Evolutionary conservation across 2,113 vertebrate species (phyloP), one percentile per base, ranked within the genome.

Genomic region (Hydrolagus affinis): DNA sequence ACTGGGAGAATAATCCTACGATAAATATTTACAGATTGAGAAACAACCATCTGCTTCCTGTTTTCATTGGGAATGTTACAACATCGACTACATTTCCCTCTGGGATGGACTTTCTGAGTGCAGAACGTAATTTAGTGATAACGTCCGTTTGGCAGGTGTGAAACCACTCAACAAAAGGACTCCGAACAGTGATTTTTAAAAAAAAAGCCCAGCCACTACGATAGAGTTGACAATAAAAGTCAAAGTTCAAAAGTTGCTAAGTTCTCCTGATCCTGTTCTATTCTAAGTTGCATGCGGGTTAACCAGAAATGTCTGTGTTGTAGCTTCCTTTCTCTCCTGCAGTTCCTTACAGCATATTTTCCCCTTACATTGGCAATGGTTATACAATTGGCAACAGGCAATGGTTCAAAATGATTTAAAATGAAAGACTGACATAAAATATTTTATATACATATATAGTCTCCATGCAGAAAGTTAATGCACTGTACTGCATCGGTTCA

Each of bases 21-120:
- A 30, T n/a, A 25, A 78, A 30, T 80, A 32, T 73, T 73, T 73
- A 30, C 28, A 80, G 23, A 64, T 80, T 64, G 23, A 7, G 8
- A 64, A 80, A 56, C 30, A 64, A 28, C n/a, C 32, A 75, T n/a
- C 32, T 64, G 77, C 77, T 64, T 80, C 23, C 25, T 30, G 59
- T 64, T 80, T 78, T 80, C 77, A 80, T 2, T 80, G 77, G 77
- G 23, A 80, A 80, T 80, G 3, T 80, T 64, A 80, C 44, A 64
- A 30, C 59, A 25, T 80, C 64, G 62, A 8, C 59, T 60, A 0
- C 9, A 64, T 64, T n/a, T n/a, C 14, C 59, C 59, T 80, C 28
- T 80, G 77, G 59, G 57, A 80, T 8, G 23, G 77, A 64, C 17
- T 80, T 28, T 64, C 6, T 64, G 30, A 66, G 57, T 1, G 30